Conservation (phyloP, 2,113 vertebrate species). For the Trematocara variabile region DNA sequence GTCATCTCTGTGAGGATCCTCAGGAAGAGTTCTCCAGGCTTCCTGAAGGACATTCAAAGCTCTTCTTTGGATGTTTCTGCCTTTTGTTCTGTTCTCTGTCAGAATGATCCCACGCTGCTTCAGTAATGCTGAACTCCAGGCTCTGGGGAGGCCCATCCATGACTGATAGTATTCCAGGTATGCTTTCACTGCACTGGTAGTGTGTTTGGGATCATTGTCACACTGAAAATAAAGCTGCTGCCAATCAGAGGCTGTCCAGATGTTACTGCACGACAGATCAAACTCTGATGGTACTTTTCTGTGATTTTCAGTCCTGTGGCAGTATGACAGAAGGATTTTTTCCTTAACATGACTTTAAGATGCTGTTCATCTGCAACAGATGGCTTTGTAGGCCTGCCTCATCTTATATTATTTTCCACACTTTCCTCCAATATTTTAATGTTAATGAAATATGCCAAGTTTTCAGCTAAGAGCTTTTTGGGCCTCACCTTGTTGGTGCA, state of each 20-base stretch:
- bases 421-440: background rate
- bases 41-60: background rate
- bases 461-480: background rate
- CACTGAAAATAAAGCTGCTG: background rate
- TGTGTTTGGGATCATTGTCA: background rate
- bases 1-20: background rate
- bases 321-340: background rate
- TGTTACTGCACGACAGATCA: background rate
- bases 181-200: background rate
- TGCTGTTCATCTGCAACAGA: background rate
- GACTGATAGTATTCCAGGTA: background rate
- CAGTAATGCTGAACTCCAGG: background rate
- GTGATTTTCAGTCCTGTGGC: background rate
- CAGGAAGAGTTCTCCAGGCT: background rate
- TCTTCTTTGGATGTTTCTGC: background rate
- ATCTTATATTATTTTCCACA: background rate
- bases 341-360: background rate
- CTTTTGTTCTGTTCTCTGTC: background rate
- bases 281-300: background rate
- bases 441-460: background rate
- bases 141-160: background rate
- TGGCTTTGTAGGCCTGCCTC: background rate
- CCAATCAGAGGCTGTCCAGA: background rate
- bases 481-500: background rate
- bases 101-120: background rate